Evolutionary conservation across 1,140 invertebrate species (phyloP).

Genomic region (Laupala kohalensis): DNA sequence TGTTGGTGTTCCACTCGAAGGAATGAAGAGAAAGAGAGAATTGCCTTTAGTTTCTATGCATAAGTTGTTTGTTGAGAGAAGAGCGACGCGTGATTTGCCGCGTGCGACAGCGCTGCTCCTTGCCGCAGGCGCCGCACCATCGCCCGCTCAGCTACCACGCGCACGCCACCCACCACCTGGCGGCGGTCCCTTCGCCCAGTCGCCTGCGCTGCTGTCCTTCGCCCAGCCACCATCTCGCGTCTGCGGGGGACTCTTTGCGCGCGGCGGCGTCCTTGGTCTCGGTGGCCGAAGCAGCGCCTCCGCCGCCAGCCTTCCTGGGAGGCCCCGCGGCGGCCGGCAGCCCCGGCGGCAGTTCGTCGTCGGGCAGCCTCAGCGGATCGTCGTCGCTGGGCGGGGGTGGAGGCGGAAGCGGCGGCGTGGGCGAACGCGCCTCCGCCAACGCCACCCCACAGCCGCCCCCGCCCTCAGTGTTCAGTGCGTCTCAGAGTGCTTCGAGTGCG

Average conservation of each 20-base stretch:
- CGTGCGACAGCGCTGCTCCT: slow-evolving; percentile 18
- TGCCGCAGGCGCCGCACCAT: background rate
- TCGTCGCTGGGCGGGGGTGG: background rate
- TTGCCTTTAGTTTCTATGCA: no score
- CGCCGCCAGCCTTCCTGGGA: background rate
- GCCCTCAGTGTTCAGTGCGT: background rate
- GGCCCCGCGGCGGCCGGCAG: background rate
- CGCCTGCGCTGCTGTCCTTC: slow-evolving; percentile 11
- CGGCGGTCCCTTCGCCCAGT: background rate
- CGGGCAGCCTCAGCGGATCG: background rate
- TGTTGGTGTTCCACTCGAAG: no score
- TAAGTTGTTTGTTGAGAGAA: no score
- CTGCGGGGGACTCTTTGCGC: background rate
- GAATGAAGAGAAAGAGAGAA: no score
- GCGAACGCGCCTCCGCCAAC: background rate
- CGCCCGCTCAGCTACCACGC: slow-evolving; percentile 25
- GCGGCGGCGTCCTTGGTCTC: background rate
- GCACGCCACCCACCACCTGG: slow-evolving; percentile 15
- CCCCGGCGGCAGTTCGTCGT: background rate
- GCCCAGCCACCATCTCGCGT: slow-evolving; percentile 7
- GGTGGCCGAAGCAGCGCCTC: no score
- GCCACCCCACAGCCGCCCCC: background rate
- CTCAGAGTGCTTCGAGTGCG: background rate
- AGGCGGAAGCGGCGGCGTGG: background rate
- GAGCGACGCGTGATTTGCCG: background rate